Percentiles rank a stretch among this genome's conserved stretches.
These are phyloP conservation scores for Rhombomys opimus DNA, from an alignment of 2,113 vertebrate genomes.

Conservation along the genomic window DNA sequence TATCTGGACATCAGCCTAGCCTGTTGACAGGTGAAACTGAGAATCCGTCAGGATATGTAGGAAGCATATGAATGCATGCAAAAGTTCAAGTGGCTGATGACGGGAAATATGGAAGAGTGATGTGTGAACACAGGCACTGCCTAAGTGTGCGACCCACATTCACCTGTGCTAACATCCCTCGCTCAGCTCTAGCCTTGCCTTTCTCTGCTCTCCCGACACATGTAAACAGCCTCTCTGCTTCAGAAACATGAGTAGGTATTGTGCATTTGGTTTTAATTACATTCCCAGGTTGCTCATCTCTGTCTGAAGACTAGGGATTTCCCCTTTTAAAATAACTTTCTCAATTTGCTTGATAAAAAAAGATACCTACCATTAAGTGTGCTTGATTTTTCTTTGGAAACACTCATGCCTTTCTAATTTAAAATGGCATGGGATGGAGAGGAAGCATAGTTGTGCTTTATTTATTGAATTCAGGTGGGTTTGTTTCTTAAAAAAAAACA, in stretches of 20 bases:
- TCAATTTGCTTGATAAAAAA: slow-evolving; percentile 40
- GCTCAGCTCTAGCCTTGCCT: not conserved
- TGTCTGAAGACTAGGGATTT: slow-evolving; percentile 34
- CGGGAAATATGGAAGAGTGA: not conserved
- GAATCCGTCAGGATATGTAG: not conserved
- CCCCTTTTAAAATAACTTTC: slow-evolving; percentile 32
- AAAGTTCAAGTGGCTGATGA: not conserved
- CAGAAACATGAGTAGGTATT: not conserved
- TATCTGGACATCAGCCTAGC: not conserved
- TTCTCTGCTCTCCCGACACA: not conserved
- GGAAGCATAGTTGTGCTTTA: not conserved
- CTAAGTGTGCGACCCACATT: not conserved
- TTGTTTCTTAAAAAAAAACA: not conserved
- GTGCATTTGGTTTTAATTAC: slow-evolving; percentile 60
- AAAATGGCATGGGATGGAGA: not conserved
- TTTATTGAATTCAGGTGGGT: slow-evolving; percentile 12
- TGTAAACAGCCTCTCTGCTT: not conserved
- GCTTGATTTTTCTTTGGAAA: slow-evolving; percentile 33
- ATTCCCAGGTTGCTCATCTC: not conserved
- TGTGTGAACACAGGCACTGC: no score
- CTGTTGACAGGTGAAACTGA: not conserved
- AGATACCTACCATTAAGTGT: not conserved
- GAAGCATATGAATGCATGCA: not conserved
- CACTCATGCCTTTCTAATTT: slow-evolving; percentile 41
- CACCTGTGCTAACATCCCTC: not conserved